Conservation (phyloP, 53 echinoderm and acorn worm species). For the Pentamera pediparva region DNA sequence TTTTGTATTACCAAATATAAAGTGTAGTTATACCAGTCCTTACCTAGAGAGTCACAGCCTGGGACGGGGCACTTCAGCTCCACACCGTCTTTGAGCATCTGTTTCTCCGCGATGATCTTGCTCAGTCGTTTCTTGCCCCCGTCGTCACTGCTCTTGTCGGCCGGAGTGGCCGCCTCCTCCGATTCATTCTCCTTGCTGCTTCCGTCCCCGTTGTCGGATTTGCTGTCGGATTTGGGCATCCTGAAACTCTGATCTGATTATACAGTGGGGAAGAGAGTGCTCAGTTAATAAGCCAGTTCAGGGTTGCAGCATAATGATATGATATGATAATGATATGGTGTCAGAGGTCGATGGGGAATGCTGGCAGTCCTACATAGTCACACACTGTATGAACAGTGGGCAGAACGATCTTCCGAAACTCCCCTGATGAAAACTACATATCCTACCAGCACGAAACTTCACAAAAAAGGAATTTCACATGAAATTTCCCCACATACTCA, state of each 20-base stretch:
- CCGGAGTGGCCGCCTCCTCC: not conserved
- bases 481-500: too few species aligned
- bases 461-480: too few species aligned
- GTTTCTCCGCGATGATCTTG: conserved; percentile 65
- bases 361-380: too few species aligned
- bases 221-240: conserved; percentile 22
- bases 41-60: conserved; percentile 95
- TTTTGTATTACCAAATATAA: not conserved
- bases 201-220: conserved; percentile 32
- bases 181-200: conserved; percentile 39
- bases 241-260: not conserved
- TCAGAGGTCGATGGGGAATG: too few species aligned
- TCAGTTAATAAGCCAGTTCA: not conserved
- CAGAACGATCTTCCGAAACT: too few species aligned
- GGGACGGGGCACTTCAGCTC: conserved; percentile 87
- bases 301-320: not conserved
- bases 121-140: conserved; percentile 70
- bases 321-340: not conserved
- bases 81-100: conserved; percentile 76
- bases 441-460: too few species aligned
- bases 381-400: too few species aligned
- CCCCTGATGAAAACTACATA: too few species aligned
- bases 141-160: not conserved
- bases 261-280: too few species aligned
- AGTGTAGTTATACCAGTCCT: too few species aligned